Base-by-base conservation (phyloP, 2,888 invertebrate species). In the Lampropteryx suffumata region DNA sequence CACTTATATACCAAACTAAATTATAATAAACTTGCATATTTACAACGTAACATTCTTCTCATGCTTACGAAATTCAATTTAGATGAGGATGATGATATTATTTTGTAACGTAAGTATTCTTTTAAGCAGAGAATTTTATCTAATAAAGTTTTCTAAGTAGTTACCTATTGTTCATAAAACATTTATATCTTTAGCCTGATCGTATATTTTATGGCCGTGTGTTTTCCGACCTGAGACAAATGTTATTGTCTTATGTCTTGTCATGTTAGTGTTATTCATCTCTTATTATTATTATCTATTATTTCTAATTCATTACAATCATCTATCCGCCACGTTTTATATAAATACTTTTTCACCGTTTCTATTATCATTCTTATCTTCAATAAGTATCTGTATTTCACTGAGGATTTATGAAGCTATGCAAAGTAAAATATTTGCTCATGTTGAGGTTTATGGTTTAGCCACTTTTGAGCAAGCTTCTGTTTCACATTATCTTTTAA, bases 361-460 rank as follows among this genome's bases (percentile, higher is more conserved):
- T 39, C 34, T 50, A 57, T 43, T 48, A 57, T 45, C 46, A 54
- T 57, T 39, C 43, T 66, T 50, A 63, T 63, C 62, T 49, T 13
- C 39, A 37, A 40, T 17, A 3, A 4, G 17, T 63, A 65, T 64
- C 55, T 57, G 5, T 61, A 43, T 65, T 50, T 61, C 55, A 50
- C 34, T 45, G 50, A 42, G 57, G 29, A 45, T 61, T 58, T 58
- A 28, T 50, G 44, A 43, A 57, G 34, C 46, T 35, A 27, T 35
- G 28, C 34, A 27, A 33, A 28, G 17, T 6, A 8, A 32, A 37
- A 40, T 33, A 34, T 40, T 46, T 17, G 8, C 33, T 28, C 4
- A 42, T 1, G 7, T 26, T 24, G 5, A 33, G 29, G 24, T 26
- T 46, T 24, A 30, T 26, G 24, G 14, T 2, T 10, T 0, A 12